Evolutionary conservation across 2,888 invertebrate species (phyloP), one percentile per base, ranked within the genome.

Genomic region (Masnerella sp.): DNA sequence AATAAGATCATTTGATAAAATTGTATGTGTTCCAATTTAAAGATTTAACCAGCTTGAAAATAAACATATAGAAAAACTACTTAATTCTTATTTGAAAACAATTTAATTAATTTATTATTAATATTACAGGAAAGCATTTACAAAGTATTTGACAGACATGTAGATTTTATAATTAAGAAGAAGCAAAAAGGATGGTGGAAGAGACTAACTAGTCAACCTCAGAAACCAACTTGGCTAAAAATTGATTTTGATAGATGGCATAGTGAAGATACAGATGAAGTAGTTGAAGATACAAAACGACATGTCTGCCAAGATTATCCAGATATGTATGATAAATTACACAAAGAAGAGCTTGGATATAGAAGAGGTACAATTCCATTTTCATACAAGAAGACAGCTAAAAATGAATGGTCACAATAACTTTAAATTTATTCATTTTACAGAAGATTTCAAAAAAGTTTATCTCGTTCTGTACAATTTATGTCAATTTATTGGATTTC

Each of bases 201-300:
- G 0, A 89, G 97, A 47, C 88, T 97, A 12, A 94, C 93, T 0
- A 91, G 93, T 7, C 92, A 93, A 73, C 93, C 93, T 0, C 92
- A 94, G 80, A 97, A 97, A 87, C 95, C 96, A 0, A 93, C 93
- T 0, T 97, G 97, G 97, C 88, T 98, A 2, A 96, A 96, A 91
- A 92, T 97, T 78, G 97, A 97, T 89, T 97, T 97, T 89, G 96
- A 97, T 87, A 91, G 94, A 61, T 96, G 97, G 94, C 92, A 93
- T 81, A 92, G 93, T 2, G 94, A 95, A 81, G 95, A 95, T 77
- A 92, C 91, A 34, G 90, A 91, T 68, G 90, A 90, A 9, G 91
- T 92, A 34, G 89, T 88, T 38, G 92, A 92, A 7, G 89, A 87
- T 2, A 84, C 91, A 79, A 90, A 88, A 11, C 90, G 93, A 36